Percentiles rank a stretch among this genome's conserved stretches.
Evolutionary conservation across 2,888 invertebrate species (phyloP).

Genomic region (Lepidocyrtinus sp.): DNA sequence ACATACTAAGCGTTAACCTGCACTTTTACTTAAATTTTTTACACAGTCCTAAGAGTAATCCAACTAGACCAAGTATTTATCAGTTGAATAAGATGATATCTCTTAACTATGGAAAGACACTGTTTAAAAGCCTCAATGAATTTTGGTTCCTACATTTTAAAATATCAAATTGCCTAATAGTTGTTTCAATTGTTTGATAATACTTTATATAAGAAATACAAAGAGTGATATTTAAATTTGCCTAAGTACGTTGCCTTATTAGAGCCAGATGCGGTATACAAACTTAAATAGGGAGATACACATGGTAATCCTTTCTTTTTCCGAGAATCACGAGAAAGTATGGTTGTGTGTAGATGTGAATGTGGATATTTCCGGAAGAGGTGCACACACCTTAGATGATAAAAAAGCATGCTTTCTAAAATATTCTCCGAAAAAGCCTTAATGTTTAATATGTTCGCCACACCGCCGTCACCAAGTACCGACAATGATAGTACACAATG

Average conservation of each 20-base stretch:
- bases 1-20: too few relatives aligned
- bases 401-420: constrained; percentile 40
- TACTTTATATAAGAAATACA: constrained; percentile 12
- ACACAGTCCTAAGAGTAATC: too few relatives aligned
- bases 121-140: background rate
- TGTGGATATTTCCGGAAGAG: constrained; percentile 47
- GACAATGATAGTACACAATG: background rate
- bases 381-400: constrained; percentile 46
- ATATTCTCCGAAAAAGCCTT: constrained; percentile 30
- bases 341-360: constrained; percentile 9
- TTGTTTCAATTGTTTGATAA: background rate
- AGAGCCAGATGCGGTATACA: background rate
- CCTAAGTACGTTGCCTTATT: background rate
- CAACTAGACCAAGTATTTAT: too few relatives aligned
- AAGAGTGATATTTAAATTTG: background rate
- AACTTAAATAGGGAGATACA: background rate
- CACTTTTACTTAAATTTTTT: too few relatives aligned
- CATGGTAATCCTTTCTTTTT: constrained; percentile 7
- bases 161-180: background rate
- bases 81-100: too few relatives aligned
- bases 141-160: background rate
- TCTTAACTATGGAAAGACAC: background rate
- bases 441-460: constrained; percentile 31
- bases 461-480: background rate
- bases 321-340: constrained; percentile 21